These are phyloP conservation scores for Drosophila infuscata DNA, from an alignment of 2,888 invertebrate genomes.

Conservation along the genomic window DNA sequence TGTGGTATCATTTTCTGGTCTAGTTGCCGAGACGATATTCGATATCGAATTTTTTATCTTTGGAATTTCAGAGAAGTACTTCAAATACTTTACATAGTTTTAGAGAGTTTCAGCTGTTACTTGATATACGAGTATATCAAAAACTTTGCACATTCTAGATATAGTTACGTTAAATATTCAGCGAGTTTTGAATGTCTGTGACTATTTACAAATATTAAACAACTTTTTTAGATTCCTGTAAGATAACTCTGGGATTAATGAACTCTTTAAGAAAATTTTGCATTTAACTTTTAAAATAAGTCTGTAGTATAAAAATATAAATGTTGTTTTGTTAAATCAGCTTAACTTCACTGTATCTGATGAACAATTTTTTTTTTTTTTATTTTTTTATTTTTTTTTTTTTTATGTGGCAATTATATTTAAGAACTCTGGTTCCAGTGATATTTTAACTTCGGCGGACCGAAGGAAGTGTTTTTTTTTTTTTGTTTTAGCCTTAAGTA, in stretches of 20 bases:
- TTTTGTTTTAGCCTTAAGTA: conserved; percentile 21
- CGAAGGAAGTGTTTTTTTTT: conserved; percentile 31
- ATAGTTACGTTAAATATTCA: not conserved
- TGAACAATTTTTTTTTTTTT: not conserved
- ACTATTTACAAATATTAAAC: not conserved
- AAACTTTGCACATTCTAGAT: not conserved
- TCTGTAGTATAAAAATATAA: not conserved
- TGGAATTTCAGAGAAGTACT: not conserved
- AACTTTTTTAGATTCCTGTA: not conserved
- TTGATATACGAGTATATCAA: not conserved
- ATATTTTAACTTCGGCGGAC: conserved; percentile 14
- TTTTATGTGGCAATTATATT: no score
- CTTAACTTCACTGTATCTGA: not conserved
- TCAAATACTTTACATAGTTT: not conserved
- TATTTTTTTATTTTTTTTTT: no score
- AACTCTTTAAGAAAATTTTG: no score
- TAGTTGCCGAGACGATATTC: conserved; percentile 7
- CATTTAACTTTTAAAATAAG: not conserved
- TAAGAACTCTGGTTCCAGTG: not conserved
- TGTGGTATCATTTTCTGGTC: conserved; percentile 46
- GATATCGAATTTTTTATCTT: not conserved
- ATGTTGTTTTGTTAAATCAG: not conserved
- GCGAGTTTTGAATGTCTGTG: not conserved
- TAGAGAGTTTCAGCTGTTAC: not conserved
- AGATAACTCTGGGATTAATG: no score